phyloP scores from a whole-genome alignment of 1,140 invertebrate genomes.

The Drosophila murphyi region DNA sequence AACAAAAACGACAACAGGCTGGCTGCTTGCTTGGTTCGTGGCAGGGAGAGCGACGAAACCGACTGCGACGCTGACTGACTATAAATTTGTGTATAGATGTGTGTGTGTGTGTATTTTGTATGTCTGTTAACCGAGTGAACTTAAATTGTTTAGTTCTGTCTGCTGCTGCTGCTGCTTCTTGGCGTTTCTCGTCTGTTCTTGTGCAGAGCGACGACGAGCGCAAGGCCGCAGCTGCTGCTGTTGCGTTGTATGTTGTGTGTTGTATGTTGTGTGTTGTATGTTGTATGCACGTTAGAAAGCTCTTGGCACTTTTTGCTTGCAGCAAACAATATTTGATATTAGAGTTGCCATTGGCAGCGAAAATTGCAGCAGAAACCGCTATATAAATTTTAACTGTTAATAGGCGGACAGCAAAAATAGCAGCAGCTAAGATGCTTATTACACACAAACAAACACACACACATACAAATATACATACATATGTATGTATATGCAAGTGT shows the following conservation, averaged over 20 bases:
- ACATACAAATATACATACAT: not conserved
- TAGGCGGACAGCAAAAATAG: conserved; percentile 46
- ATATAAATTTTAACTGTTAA: conserved; percentile 43
- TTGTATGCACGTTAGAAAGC: conserved; percentile 61
- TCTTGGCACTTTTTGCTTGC: conserved; percentile 46
- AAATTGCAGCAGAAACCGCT: conserved; percentile 16
- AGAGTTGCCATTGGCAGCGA: conserved; percentile 20
- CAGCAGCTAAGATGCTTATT: not conserved
- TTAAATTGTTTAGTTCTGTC: conserved; percentile 71
- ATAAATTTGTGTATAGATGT: conserved; percentile 22
- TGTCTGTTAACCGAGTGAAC: conserved; percentile 76
- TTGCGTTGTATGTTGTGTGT: not conserved
- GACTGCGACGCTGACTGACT: conserved; percentile 34
- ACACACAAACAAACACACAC: conserved; percentile 5
- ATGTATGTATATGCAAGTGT: not conserved
- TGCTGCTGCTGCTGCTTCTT: conserved; percentile 48
- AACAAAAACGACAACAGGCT: conserved; percentile 43
- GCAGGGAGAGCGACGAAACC: conserved; percentile 14
- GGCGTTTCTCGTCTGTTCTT: conserved; percentile 64
- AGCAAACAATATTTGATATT: conserved; percentile 13
- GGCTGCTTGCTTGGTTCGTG: not conserved
- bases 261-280: not conserved
- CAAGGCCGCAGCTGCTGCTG: conserved; percentile 45
- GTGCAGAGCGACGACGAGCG: conserved; percentile 40
- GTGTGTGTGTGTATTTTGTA: conserved; percentile 35